Evolutionary conservation across 2,888 invertebrate genomes (phyloP), one percentile per base, ranked within the genome.

Genomic region (Dicyrtomina minuta): DNA sequence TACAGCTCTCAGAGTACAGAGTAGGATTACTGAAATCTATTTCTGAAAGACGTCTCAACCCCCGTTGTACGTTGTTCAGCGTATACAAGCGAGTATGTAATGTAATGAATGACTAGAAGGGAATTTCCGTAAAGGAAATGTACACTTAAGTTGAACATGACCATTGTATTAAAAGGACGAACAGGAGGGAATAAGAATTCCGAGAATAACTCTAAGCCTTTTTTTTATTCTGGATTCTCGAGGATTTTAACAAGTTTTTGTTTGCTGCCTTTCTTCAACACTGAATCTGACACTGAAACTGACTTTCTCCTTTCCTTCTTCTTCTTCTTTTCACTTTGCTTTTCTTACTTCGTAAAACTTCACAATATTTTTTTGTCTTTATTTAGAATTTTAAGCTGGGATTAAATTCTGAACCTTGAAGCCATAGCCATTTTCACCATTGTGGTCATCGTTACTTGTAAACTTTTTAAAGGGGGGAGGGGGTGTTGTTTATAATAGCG

Each of bases 111-210:
- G 46, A 46, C n/a, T 46, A 46, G n/a, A 46, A 17, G 15, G 46
- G 46, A 46, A 46, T 46, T 46, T 46, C 46, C 46, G 46, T 46
- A 13, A 15, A 46, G 46, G 46, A 46, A 46, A 46, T 46, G 46
- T 46, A 46, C 46, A 46, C 46, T 46, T 46, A 17, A 46, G 46
- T 17, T 46, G 46, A 46, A 46, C 46, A n/a, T 46, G 17, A 12
- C 15, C 46, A 33, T 8, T 33, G 33, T 33, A 33, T 33, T 33
- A 33, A 8, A 33, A 33, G 33, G 4, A 33, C 3, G 4, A 33
- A 33, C 33, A 33, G 33, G 8, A 33, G 33, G 33, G 33, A 33
- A 33, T 33, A 33, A 33, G 4, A 33, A 33, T 8, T 33, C 4
- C 33, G 3, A 8, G 46, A 46, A 46, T 46, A n/a, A 6, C 5